Evolutionary conservation across 2,797 vertebrate species (phyloP), one percentile per base, ranked within the genome.

Genomic region (Erpetoichthys calabaricus): DNA sequence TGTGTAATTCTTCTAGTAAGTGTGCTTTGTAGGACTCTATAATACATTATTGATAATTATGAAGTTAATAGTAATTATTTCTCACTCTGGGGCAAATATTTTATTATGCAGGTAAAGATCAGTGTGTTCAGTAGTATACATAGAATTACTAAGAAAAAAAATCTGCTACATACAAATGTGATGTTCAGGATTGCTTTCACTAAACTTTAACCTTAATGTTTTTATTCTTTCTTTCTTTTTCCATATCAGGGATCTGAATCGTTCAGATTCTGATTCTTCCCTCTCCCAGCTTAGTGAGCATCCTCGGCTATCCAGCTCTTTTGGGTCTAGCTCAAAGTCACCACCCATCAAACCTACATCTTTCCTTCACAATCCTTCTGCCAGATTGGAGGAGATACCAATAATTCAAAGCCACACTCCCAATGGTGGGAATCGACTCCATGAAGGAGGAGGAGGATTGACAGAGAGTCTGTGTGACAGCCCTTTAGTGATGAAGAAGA

Each of bases 251-350:
- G 93, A 97, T 71, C 74, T 97, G 63, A 92, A 91, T 67, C 91
- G 85, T 70, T 97, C 91, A 1, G 93, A 98, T 75, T 97, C 94
- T 0, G 95, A 98, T 67, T 91, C 93, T 56, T 87, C 86, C 53
- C 63, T 88, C 70, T 89, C 88, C 7, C 90, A 91, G 75, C 79
- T 79, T 62, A 87, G 89, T 53, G 93, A 97, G 59, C 77, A 71
- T 7, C 81, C 70, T 50, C 89, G 90, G 0, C 50, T 85, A 0
- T 74, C 83, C 47, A 75, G 81, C 58, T 55, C 66, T 2, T 79
- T 74, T 67, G 74, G 79, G 69, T 59, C 51, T 1, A 63, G 70
- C 1, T 78, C 88, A 68, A 91, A 86, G 74, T 75, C 80, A 55
- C 76, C 85, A 70, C 63, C 85, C 3, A 67, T 86, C 55, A 91